These are phyloP conservation scores for Ceratosolen solmsi DNA, from an alignment of 1,140 invertebrate genomes.

Conservation along the genomic window DNA sequence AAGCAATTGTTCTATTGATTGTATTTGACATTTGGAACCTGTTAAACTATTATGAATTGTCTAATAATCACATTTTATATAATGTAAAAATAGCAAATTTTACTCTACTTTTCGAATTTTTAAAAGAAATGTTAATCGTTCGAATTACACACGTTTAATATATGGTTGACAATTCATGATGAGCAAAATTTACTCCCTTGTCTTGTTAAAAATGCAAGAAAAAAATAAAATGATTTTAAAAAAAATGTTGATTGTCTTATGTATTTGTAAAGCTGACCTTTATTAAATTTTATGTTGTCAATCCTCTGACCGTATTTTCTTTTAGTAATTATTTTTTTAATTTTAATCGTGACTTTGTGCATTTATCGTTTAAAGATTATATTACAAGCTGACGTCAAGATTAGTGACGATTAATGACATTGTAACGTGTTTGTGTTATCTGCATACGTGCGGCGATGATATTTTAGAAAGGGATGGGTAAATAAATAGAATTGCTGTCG, in stretches of 20 bases:
- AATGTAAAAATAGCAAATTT: slow-evolving; percentile 45
- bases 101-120: slow-evolving; percentile 45
- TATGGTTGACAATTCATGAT: slow-evolving; percentile 50
- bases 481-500: neutral
- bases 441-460: neutral
- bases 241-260: slow-evolving; percentile 18
- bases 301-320: neutral
- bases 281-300: neutral
- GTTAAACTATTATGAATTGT: slow-evolving; percentile 52
- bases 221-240: slow-evolving; percentile 50
- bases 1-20: slow-evolving; percentile 62
- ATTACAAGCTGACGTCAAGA: slow-evolving; percentile 9
- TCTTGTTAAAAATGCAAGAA: slow-evolving; percentile 49
- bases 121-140: slow-evolving; percentile 37
- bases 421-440: neutral
- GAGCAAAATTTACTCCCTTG: slow-evolving; percentile 41
- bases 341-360: neutral
- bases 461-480: neutral
- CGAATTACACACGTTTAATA: slow-evolving; percentile 42
- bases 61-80: slow-evolving; percentile 45
- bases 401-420: slow-evolving; percentile 21
- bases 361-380: neutral
- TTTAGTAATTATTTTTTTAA: slow-evolving; percentile 11
- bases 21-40: slow-evolving; percentile 47
- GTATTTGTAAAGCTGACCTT: neutral